A percentile compares a stretch with the other conserved stretches of the same genome.
phyloP scores from a whole-genome alignment of 2,797 vertebrate species.

The Enteromius treurensis region DNA sequence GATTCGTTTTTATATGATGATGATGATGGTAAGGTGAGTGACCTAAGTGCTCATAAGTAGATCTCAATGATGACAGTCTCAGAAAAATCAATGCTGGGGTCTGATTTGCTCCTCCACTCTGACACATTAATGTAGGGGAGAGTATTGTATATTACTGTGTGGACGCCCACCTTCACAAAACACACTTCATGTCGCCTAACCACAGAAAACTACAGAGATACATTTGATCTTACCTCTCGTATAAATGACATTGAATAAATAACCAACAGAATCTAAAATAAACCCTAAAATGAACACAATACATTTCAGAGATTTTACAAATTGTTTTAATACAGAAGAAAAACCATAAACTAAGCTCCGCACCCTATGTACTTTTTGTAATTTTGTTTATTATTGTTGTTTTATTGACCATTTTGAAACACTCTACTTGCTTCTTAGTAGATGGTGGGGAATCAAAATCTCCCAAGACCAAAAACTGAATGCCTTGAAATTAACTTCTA shows the following conservation, averaged over 20 bases:
- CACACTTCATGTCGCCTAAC: not conserved
- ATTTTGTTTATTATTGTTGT: not conserved
- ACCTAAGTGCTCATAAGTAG: slow-evolving; percentile 35
- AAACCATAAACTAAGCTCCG: not conserved
- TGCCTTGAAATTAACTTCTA: slow-evolving; percentile 21
- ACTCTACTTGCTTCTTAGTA: not conserved
- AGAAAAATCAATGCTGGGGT: slow-evolving; percentile 68
- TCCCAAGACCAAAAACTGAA: not conserved
- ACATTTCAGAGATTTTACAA: not conserved
- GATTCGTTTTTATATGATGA: slow-evolving; percentile 36
- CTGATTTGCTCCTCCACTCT: slow-evolving; percentile 50
- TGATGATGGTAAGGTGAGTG: slow-evolving; percentile 26
- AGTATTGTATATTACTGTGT: slow-evolving; percentile 47
- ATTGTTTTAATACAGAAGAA: not conserved
- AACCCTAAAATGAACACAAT: not conserved
- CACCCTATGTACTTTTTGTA: not conserved
- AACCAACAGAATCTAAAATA: not conserved
- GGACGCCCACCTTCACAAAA: slow-evolving; percentile 56
- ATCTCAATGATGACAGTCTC: slow-evolving; percentile 51
- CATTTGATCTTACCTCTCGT: not conserved
- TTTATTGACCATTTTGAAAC: not conserved
- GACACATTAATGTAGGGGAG: slow-evolving; percentile 39
- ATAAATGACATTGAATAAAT: not conserved
- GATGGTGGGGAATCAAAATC: not conserved
- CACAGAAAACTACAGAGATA: not conserved